phyloP scores from a whole-genome alignment of 2,888 invertebrate genomes.

The Hemithea aestivaria region DNA sequence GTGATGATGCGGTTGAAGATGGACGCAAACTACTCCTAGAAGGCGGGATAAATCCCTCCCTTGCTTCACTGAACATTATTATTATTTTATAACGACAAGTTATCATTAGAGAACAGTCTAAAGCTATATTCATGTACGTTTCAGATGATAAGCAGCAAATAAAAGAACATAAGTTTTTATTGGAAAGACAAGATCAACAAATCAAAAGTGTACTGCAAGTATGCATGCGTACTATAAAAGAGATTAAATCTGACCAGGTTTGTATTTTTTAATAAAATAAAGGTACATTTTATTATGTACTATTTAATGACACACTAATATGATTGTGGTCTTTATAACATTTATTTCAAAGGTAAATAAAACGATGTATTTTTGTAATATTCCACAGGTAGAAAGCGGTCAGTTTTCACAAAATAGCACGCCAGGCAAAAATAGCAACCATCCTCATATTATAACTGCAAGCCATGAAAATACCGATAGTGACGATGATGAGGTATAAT shows the following conservation, averaged over 20 bases:
- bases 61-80: too few species aligned
- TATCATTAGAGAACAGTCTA: too few species aligned
- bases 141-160: constrained; percentile 47
- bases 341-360: too few species aligned
- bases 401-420: constrained; percentile 15
- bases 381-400: constrained; percentile 5
- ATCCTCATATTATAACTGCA: constrained; percentile 22
- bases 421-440: constrained; percentile 3
- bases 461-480: constrained; percentile 31
- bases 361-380: too few species aligned
- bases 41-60: too few species aligned
- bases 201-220: constrained; percentile 48
- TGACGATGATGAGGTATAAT: constrained; percentile 36
- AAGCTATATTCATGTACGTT: too few species aligned
- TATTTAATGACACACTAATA: too few species aligned
- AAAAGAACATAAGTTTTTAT: constrained; percentile 41
- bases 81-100: too few species aligned
- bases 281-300: not conserved
- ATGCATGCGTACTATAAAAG: constrained; percentile 52
- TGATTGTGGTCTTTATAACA: too few species aligned
- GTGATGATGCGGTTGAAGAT: too few species aligned
- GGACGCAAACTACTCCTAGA: too few species aligned
- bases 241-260: constrained; percentile 48
- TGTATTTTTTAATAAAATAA: constrained; percentile 5
- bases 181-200: constrained; percentile 48